phyloP scores from a whole-genome alignment of 2,888 invertebrate species.

The Belgica antarctica region DNA sequence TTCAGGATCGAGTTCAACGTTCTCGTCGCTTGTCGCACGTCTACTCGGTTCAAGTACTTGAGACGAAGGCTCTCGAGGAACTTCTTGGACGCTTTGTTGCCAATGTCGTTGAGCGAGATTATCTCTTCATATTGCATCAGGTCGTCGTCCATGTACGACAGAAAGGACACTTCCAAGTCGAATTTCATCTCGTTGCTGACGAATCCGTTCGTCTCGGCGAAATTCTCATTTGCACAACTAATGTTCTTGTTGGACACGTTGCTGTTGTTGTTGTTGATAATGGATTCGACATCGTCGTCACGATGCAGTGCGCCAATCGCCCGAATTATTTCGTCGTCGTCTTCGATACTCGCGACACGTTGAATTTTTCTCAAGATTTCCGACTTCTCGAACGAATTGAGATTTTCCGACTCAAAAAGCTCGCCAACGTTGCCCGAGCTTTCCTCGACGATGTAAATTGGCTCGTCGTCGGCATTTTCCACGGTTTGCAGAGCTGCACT shows the following conservation, averaged over 20 bases:
- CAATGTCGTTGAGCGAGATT: constrained; percentile 18
- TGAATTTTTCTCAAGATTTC: constrained; percentile 39
- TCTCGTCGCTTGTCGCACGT: constrained; percentile 1
- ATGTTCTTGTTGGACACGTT: constrained; percentile 32
- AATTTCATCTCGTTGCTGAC: background rate
- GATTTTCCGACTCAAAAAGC: constrained; percentile 32
- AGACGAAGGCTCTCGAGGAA: constrained; percentile 24
- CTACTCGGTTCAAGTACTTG: constrained; percentile 32
- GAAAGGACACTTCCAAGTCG: constrained; percentile 13
- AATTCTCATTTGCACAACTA: background rate
- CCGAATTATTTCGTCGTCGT: constrained; percentile 40
- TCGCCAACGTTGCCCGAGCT: constrained; percentile 32
- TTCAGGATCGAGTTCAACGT: constrained; percentile 10
- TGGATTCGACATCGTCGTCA: constrained; percentile 19
- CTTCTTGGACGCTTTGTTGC: constrained; percentile 6
- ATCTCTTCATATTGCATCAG: constrained; percentile 38
- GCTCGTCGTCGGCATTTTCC: background rate
- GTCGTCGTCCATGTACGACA: constrained; percentile 27
- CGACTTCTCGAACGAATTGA: constrained; percentile 27
- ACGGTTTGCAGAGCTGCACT: background rate
- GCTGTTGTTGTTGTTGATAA: constrained; percentile 33
- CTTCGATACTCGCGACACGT: constrained; percentile 28
- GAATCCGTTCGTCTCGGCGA: constrained; percentile 1
- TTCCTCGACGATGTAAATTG: constrained; percentile 41
- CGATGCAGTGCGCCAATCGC: constrained; percentile 37